phyloP scores from a whole-genome alignment of 35 echinoderm and acorn worm species.

The Eucidaris tribuloides region DNA sequence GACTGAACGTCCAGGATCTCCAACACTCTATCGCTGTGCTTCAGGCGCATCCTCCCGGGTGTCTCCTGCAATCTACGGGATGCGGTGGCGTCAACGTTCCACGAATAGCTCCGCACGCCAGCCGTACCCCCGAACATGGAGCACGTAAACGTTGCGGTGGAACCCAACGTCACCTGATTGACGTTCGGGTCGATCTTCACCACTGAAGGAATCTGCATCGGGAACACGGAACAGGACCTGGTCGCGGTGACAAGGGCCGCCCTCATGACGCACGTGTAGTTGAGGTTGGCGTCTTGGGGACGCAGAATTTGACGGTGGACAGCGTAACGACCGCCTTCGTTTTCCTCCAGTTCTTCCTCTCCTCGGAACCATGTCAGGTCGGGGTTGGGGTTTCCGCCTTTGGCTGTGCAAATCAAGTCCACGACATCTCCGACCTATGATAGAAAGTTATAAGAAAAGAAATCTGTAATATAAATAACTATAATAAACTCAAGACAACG shows the following conservation, averaged over 20 bases:
- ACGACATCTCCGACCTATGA: conserved; percentile 4
- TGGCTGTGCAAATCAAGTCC: conserved; percentile 1
- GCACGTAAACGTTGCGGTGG: not conserved
- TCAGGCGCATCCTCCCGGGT: conserved; percentile 10
- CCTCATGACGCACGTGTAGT: conserved; percentile 9
- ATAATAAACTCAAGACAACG: no score
- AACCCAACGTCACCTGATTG: not conserved
- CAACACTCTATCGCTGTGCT: not conserved
- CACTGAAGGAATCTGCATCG: not conserved
- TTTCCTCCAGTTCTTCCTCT: conserved; percentile 13
- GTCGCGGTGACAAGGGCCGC: not conserved
- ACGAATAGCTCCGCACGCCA: not conserved
- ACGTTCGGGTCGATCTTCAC: not conserved
- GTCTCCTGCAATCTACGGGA: no score
- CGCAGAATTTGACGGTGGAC: conserved; percentile 19
- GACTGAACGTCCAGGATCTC: not conserved
- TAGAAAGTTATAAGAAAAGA: not conserved
- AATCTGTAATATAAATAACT: no score
- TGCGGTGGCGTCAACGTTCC: not conserved
- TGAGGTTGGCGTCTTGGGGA: not conserved
- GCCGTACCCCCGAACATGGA: not conserved
- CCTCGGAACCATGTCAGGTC: conserved; percentile 24
- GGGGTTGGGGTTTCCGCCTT: not conserved
- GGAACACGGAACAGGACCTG: not conserved
- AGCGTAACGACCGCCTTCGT: not conserved